Evolutionary conservation across 2,888 invertebrate species (phyloP).

Genomic region (Aphelenchoides bicaudatus): DNA sequence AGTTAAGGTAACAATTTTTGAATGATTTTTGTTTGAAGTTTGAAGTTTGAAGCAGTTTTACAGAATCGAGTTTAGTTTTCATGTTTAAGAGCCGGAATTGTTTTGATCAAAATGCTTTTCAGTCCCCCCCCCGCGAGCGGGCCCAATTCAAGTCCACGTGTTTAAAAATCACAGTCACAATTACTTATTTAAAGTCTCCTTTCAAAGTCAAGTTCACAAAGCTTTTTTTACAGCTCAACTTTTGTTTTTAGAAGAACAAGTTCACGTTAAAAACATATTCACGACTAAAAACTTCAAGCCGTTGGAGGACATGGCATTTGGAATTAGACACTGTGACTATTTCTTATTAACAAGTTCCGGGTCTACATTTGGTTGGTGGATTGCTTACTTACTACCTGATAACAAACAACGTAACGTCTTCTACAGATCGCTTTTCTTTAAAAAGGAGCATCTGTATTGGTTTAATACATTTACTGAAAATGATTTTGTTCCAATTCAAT

Average conservation of each 20-base stretch:
- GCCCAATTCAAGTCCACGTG: too few species aligned
- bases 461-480: neutral
- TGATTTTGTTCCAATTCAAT: conserved; percentile 6
- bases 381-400: conserved; percentile 7
- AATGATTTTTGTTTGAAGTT: too few species aligned
- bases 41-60: too few species aligned
- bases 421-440: conserved; percentile 8
- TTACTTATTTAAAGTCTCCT: too few species aligned
- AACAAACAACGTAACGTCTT: conserved; percentile 5
- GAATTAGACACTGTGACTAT: neutral
- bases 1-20: too few species aligned
- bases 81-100: too few species aligned
- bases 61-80: too few species aligned
- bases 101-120: too few species aligned
- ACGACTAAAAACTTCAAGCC: neutral
- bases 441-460: neutral
- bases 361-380: conserved; percentile 11
- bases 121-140: too few species aligned
- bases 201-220: too few species aligned
- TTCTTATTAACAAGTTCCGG: neutral
- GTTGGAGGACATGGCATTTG: neutral
- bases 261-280: neutral
- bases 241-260: neutral
- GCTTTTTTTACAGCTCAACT: too few species aligned
- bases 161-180: too few species aligned